phyloP scores from a whole-genome alignment of 2,113 vertebrate species.

The Eublepharis macularius region DNA sequence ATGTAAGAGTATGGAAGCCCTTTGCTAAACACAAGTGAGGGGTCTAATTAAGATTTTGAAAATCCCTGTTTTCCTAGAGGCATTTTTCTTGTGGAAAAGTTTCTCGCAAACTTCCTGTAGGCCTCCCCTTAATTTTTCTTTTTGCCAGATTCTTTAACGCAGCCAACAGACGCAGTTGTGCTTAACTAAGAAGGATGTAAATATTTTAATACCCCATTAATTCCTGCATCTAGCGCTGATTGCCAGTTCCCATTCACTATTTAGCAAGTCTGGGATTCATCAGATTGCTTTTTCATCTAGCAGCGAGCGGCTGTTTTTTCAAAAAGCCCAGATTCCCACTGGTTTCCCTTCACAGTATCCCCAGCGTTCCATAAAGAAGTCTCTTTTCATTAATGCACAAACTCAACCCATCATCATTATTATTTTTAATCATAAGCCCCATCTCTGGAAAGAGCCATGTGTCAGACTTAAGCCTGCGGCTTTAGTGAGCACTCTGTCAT shows the following conservation, averaged over 20 bases:
- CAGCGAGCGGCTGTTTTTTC: background rate
- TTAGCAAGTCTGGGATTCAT: background rate
- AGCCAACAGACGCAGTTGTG: accelerated
- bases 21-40: background rate
- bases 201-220: background rate
- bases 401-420: background rate
- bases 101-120: background rate
- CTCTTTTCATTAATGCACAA: background rate
- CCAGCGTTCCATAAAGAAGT: background rate
- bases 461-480: background rate
- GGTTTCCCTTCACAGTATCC: background rate
- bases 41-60: background rate
- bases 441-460: background rate
- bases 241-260: conserved; percentile 9
- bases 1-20: background rate
- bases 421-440: background rate
- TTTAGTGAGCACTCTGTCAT: background rate
- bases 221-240: background rate
- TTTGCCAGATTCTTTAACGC: accelerated
- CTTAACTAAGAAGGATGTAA: accelerated
- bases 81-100: background rate
- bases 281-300: conserved; percentile 15
- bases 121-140: background rate
- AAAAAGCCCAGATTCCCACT: background rate
- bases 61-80: background rate